phyloP scores from a whole-genome alignment of 2,888 invertebrate species.

The Noctua comes region DNA sequence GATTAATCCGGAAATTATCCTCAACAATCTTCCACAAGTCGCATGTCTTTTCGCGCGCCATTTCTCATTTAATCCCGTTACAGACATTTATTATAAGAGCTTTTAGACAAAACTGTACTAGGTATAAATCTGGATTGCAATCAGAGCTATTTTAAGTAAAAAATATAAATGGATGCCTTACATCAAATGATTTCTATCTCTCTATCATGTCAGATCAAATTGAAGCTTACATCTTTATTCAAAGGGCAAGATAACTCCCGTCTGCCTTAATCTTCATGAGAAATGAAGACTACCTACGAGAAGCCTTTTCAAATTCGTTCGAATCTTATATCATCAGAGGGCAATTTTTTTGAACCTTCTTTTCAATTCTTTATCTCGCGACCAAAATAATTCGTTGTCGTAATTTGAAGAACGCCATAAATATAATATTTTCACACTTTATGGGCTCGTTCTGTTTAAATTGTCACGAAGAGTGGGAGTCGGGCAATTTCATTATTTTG shows the following conservation, averaged over 20 bases:
- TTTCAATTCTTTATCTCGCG: background rate
- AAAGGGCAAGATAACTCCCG: conserved; percentile 27
- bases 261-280: conserved; percentile 20
- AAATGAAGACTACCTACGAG: conserved; percentile 11
- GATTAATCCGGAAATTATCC: conserved; percentile 61
- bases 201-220: conserved; percentile 29
- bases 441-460: conserved; percentile 8
- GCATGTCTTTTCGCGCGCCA: conserved; percentile 14
- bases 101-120: background rate
- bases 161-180: conserved; percentile 2
- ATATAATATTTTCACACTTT: background rate
- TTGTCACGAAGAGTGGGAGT: conserved; percentile 13
- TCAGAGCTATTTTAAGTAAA: background rate
- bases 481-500: conserved; percentile 30
- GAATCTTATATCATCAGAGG: background rate
- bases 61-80: conserved; percentile 22
- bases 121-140: background rate
- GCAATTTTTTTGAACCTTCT: conserved; percentile 1
- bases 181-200: conserved; percentile 15
- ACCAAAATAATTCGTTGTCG: background rate
- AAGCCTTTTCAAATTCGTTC: conserved; percentile 5
- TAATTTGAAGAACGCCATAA: conserved; percentile 7
- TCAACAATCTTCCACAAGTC: conserved; percentile 48
- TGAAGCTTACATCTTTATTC: conserved; percentile 23
- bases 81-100: conserved; percentile 8